These are phyloP conservation scores for Seriola quinqueradiata DNA, from an alignment of 2,113 vertebrate genomes.

Conservation along the genomic window DNA sequence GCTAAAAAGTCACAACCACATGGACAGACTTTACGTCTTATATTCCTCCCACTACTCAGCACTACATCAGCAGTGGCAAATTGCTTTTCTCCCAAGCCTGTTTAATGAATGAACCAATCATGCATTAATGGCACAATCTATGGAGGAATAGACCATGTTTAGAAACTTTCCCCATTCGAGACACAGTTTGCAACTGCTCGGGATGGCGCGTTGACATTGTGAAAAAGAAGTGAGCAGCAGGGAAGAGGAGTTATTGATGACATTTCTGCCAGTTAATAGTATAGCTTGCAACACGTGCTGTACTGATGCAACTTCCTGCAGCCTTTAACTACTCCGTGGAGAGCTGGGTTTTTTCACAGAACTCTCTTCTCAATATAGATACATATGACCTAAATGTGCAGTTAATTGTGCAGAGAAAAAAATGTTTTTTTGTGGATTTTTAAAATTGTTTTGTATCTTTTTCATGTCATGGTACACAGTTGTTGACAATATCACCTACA, in stretches of 20 bases:
- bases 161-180: constrained; percentile 6
- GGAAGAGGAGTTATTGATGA: background rate
- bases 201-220: background rate
- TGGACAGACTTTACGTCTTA: constrained; percentile 1
- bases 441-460: constrained; percentile 6
- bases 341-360: background rate
- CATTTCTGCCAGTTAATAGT: background rate
- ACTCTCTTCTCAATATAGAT: background rate
- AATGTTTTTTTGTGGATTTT: background rate
- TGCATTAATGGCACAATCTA: constrained; percentile 32
- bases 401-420: background rate
- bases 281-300: background rate
- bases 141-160: constrained; percentile 17
- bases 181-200: background rate
- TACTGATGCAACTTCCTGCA: background rate
- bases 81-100: constrained; percentile 28
- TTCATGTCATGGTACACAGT: background rate
- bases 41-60: constrained; percentile 2
- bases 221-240: background rate
- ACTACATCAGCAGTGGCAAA: constrained; percentile 28
- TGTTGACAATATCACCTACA: background rate
- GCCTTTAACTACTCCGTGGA: background rate
- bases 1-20: background rate
- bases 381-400: background rate
- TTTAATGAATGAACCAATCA: constrained; percentile 42